phyloP scores from a whole-genome alignment of 2,888 invertebrate genomes.

The Eubasilissa splendida region DNA sequence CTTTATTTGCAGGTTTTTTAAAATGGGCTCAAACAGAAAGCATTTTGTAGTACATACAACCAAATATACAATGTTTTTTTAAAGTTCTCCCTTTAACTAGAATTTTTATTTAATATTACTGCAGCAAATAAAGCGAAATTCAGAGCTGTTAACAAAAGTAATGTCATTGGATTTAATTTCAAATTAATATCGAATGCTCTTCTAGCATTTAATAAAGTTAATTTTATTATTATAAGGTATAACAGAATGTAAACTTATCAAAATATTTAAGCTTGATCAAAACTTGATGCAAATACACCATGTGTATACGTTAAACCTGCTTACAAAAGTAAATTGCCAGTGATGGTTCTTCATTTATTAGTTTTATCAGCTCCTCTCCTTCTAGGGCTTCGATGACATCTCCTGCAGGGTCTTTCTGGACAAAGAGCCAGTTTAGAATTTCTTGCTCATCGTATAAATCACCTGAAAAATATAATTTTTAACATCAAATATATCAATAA shows the following conservation, averaged over 20 bases:
- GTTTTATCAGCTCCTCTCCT: slow-evolving; percentile 82
- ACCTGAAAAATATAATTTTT: slow-evolving; percentile 67
- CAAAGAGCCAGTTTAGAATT: slow-evolving; percentile 90
- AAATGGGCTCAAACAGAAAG: no score
- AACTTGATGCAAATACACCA: slow-evolving; percentile 17
- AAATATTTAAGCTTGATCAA: slow-evolving; percentile 16
- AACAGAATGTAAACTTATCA: not conserved
- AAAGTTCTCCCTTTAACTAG: no score
- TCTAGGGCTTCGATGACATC: slow-evolving; percentile 92
- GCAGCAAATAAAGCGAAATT: no score
- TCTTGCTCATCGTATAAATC: slow-evolving; percentile 90
- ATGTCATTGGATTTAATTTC: no score
- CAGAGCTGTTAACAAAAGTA: no score
- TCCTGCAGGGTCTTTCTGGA: slow-evolving; percentile 93
- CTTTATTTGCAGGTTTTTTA: no score
- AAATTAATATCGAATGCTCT: not conserved
- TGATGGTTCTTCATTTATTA: slow-evolving; percentile 86
- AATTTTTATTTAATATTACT: no score
- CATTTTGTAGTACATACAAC: no score
- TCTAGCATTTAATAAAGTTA: slow-evolving; percentile 12
- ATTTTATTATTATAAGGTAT: not conserved
- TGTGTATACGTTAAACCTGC: slow-evolving; percentile 61
- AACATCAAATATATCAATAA: no score
- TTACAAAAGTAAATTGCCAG: slow-evolving; percentile 95
- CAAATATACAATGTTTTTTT: no score